These are phyloP conservation scores for Sinohyriopsis cumingii DNA, from an alignment of 2,888 invertebrate species.

Conservation along the genomic window DNA sequence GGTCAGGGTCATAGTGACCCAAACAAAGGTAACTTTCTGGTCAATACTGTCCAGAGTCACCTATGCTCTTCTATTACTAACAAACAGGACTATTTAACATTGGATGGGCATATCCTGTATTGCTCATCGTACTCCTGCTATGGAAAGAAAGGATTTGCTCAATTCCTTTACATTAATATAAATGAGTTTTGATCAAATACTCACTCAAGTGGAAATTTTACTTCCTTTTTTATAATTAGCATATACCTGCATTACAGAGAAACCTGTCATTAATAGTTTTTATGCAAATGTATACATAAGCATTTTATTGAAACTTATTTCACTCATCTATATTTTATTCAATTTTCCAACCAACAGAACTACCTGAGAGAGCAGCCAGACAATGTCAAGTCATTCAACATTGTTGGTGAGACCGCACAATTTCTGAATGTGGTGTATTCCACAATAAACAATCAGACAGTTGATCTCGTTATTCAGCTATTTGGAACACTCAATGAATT, in stretches of 20 bases:
- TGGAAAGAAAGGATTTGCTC: too few relatives aligned
- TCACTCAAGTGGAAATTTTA: background rate
- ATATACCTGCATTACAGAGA: background rate
- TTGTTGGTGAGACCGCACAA: conserved; percentile 70
- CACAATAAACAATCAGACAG: conserved; percentile 67
- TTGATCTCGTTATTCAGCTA: conserved; percentile 70
- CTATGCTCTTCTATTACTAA: too few relatives aligned
- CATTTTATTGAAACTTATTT: too few relatives aligned
- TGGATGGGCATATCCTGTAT: too few relatives aligned
- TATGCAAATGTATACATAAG: background rate
- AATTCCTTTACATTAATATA: too few relatives aligned
- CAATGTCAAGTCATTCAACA: conserved; percentile 72
- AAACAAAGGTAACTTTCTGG: too few relatives aligned
- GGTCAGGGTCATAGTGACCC: too few relatives aligned
- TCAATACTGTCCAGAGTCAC: too few relatives aligned
- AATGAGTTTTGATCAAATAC: too few relatives aligned
- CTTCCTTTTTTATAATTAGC: background rate
- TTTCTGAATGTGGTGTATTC: conserved; percentile 71
- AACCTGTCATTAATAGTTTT: background rate
- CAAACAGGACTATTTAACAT: too few relatives aligned
- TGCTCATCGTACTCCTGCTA: too few relatives aligned
- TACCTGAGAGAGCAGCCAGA: conserved; percentile 72
- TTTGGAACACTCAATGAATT: conserved; percentile 71
- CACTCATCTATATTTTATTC: background rate
- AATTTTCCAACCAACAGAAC: conserved; percentile 49